These are phyloP conservation scores for Nestor notabilis DNA, from an alignment of 2,113 vertebrate species.

Conservation along the genomic window DNA sequence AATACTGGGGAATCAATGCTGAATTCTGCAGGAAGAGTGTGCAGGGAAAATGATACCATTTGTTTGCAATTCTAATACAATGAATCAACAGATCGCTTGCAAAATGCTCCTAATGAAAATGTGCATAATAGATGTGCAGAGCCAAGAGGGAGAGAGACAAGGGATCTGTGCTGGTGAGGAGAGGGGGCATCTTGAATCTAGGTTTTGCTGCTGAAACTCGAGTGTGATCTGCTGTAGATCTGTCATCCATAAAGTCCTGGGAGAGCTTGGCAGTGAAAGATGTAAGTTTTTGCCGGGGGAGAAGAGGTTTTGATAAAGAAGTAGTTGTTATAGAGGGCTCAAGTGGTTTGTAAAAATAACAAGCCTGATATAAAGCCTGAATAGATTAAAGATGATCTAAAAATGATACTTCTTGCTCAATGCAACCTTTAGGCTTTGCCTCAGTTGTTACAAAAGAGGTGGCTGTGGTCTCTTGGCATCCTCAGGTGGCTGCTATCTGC, in stretches of 20 bases:
- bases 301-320: background rate
- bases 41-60: constrained; percentile 65
- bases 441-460: background rate
- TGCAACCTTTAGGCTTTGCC: background rate
- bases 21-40: constrained; percentile 51
- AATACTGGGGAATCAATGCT: constrained; percentile 67
- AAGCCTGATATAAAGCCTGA: background rate
- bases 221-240: background rate
- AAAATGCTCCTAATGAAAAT: constrained; percentile 69
- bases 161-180: background rate
- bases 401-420: background rate
- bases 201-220: background rate
- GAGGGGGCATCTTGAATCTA: background rate
- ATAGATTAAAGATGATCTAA: background rate
- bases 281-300: background rate
- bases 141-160: background rate
- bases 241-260: background rate
- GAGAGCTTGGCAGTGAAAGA: background rate
- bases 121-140: constrained; percentile 33
- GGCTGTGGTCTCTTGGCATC: background rate
- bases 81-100: constrained; percentile 72
- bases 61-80: constrained; percentile 81
- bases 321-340: background rate
- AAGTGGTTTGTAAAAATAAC: background rate
- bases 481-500: background rate